Evolutionary conservation across 2,888 invertebrate genomes (phyloP).

Genomic region (Aproaerema taeniolella): DNA sequence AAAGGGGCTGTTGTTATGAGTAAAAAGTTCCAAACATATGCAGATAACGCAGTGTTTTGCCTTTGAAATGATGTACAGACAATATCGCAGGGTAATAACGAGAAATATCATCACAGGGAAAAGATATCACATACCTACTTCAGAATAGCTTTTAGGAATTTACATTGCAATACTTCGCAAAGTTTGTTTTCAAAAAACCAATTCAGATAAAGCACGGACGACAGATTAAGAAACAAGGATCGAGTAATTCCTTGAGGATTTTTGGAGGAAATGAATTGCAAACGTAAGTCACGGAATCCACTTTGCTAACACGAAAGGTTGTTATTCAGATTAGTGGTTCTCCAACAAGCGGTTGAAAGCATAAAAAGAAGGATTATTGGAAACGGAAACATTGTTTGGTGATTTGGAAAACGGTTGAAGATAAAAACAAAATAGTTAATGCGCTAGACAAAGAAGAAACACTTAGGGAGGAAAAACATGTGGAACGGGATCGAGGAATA

Average conservation of each 20-base stretch:
- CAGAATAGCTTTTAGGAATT: constrained; percentile 3
- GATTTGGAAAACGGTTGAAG: constrained; percentile 5
- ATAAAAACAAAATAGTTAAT: constrained; percentile 41
- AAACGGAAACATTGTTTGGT: constrained; percentile 1
- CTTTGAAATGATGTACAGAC: constrained; percentile 46
- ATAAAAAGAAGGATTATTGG: constrained; percentile 1
- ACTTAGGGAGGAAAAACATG: constrained; percentile 47
- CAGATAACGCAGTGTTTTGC: constrained; percentile 55
- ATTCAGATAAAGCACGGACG: constrained; percentile 4
- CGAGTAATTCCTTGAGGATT: constrained; percentile 9
- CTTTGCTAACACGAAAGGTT: constrained; percentile 15
- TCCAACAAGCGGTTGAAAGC: constrained; percentile 3
- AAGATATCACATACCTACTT: constrained; percentile 8
- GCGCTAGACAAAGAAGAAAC: constrained; percentile 41
- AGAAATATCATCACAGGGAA: constrained; percentile 17
- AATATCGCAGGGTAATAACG: constrained; percentile 40
- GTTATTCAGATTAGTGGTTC: constrained; percentile 15
- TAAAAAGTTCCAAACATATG: constrained; percentile 64
- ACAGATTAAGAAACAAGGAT: neutral
- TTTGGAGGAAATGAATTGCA: constrained; percentile 12
- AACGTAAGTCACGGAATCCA: constrained; percentile 16
- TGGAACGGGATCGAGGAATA: constrained; percentile 52
- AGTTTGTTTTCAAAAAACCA: constrained; percentile 3
- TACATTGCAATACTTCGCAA: neutral
- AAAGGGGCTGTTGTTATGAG: constrained; percentile 65